Base-by-base conservation (phyloP, 2,888 invertebrate genomes). In the Chaetoderma sp. region DNA sequence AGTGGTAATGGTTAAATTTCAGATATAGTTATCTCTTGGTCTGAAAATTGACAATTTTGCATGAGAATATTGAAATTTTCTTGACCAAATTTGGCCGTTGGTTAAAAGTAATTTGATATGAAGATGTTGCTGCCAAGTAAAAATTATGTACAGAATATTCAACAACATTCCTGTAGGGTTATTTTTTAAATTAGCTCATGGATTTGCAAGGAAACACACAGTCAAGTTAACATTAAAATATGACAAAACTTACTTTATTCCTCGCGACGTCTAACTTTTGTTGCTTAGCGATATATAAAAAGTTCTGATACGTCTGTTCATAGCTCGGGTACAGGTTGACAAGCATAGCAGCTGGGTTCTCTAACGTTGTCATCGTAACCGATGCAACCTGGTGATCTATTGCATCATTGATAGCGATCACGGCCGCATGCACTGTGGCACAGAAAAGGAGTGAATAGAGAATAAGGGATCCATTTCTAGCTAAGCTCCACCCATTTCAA, bases 351-450 rank as follows among this genome's bases (percentile, higher is more conserved):
- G 88, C 86, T 45, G 90, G 89, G 78, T 91, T 91, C 32, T 89
- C 83, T 64, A 92, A 81, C 25, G 89, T 89, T 23, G 86, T 82
- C 68, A 90, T 88, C 28, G 88, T 86, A 23, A 90, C 88, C 23
- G 63, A 66, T 0, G 78, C 64, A 30, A 76, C 76, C 61, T 82
- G 73, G 52, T 89, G 88, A 39, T 88, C 88, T 59, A 92, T 83
- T 39, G 91, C 88, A 73, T 90, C 89, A 84, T 93, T 93, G 30
- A 93, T 88, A 64, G 91, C 90, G 70, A 91, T 88, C 58, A 92
- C 88, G 65, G 91, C 91, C 57, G 90, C 90, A 80, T 92, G 91
- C 60, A 91, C 85, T 86, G 73, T n/a, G 75, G 74, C 5, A 27
- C 16, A 1, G n/a, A 4, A n/a, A n/a, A n/a, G n/a, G n/a, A n/a